Base-by-base conservation (phyloP, 2,797 vertebrate genomes). In the Phoxinus dragarum region DNA sequence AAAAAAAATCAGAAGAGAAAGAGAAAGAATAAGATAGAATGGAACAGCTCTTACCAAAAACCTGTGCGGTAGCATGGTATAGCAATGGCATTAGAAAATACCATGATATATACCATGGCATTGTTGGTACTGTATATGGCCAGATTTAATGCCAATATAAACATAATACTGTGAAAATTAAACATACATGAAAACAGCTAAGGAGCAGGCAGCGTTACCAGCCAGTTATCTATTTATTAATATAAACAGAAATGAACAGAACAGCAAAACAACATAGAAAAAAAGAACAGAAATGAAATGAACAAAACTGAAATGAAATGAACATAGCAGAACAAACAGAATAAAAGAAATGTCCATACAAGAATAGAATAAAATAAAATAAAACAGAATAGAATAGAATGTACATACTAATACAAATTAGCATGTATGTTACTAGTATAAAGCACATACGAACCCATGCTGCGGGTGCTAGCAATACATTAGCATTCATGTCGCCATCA, bases 401-500 rank as follows among this genome's bases (percentile, higher is more conserved):
- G 59, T 34, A 69, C 64, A 67, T 23, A 38, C 5, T 17, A 56
- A 40, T 71, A 56, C 4, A 67, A 67, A 80, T 16, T 23, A 80
- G 19, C 49, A 44, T 80, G 47, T 59, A 44, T 67, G 23, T 31
- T 40, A 6, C 11, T 34, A 52, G 31, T 23, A 67, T 69, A 71
- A 69, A 69, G 11, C 47, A 42, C 59, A 76, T 64, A 34, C 17
- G 31, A 59, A 47, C 54, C 11, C 38, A n/a, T 23, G 14, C 31
- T 36, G 21, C 1, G 19, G 10, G 5, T 72, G n/a, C n/a, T 14
- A 6, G 47, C 71, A 34, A 31, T 47, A 59, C 54, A 61, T 73
- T 73, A n/a, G 69, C n/a, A 52, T 76, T 38, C 59, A 42, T 36
- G 44, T 69, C 19, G 14, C 84, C 47, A 89, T 88, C 64, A 74